A percentile compares a stretch with the other conserved stretches of the same genome.
Conservation (phyloP, 1,140 invertebrate species). For the Metaphire vulgaris region DNA sequence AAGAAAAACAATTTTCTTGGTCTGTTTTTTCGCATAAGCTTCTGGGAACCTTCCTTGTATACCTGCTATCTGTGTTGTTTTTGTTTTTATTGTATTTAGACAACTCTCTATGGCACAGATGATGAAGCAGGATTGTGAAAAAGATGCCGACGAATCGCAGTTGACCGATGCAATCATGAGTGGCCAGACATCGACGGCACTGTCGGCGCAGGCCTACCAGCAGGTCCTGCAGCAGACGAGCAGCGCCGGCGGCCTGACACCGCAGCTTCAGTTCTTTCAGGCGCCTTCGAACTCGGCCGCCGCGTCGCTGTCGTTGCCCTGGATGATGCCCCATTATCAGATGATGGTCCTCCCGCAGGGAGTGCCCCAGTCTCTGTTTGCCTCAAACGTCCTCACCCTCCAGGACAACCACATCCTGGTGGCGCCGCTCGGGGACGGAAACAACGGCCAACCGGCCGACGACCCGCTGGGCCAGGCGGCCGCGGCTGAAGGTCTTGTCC, state of each 20-base stretch:
- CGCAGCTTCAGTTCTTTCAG: background rate
- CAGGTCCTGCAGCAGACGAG: background rate
- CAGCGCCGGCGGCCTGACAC: too few relatives aligned
- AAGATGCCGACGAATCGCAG: background rate
- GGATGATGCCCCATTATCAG: conserved; percentile 19
- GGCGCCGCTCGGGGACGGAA: conserved; percentile 2
- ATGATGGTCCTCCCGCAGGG: conserved; percentile 19
- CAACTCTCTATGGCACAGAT: background rate
- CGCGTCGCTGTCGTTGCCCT: conserved; percentile 12
- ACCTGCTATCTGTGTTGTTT: too few relatives aligned
- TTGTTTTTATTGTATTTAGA: background rate
- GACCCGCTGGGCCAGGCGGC: background rate
- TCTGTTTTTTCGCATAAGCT: too few relatives aligned
- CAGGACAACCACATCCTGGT: conserved; percentile 17
- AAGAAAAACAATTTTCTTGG: too few relatives aligned
- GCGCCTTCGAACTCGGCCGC: background rate
- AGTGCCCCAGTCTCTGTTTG: conserved; percentile 5
- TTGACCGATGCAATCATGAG: background rate
- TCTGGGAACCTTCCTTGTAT: too few relatives aligned
- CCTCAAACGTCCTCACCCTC: conserved; percentile 13
- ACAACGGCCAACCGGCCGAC: background rate
- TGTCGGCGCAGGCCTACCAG: background rate
- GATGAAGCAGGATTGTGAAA: background rate
- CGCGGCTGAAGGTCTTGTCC: background rate
- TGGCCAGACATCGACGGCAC: background rate